These are phyloP conservation scores for Drosophila mettleri DNA, from an alignment of 2,888 invertebrate genomes.

Conservation along the genomic window DNA sequence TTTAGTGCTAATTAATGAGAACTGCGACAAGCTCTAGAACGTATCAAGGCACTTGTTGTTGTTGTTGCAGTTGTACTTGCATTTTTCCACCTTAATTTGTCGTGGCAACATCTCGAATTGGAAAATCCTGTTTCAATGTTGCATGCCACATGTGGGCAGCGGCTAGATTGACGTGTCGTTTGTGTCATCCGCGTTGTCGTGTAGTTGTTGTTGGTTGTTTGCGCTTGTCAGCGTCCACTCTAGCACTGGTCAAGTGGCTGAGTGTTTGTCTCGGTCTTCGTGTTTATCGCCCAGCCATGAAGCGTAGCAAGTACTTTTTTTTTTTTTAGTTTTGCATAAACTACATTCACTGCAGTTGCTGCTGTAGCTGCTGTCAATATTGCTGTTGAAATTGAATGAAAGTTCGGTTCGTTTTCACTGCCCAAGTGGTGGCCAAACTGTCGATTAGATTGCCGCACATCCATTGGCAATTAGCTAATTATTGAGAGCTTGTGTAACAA, in stretches of 20 bases:
- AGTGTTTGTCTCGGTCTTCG: conserved; percentile 42
- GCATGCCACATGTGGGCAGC: conserved; percentile 74
- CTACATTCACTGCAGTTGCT: conserved; percentile 38
- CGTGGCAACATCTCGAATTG: conserved; percentile 68
- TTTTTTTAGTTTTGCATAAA: conserved; percentile 57
- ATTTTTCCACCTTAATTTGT: conserved; percentile 76
- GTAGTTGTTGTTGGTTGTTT: conserved; percentile 29
- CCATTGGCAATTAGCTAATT: conserved; percentile 59
- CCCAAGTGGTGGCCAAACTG: conserved; percentile 57
- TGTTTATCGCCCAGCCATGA: conserved; percentile 44
- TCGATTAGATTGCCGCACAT: conserved; percentile 63
- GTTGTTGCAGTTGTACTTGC: conserved; percentile 50
- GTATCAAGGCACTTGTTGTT: conserved; percentile 20
- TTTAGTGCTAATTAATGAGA: conserved; percentile 76
- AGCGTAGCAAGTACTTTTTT: conserved; percentile 49
- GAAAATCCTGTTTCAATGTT: conserved; percentile 71
- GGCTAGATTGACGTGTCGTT: conserved; percentile 75
- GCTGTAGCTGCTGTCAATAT: conserved; percentile 44
- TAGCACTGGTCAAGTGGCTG: conserved; percentile 57
- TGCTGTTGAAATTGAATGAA: conserved; percentile 63
- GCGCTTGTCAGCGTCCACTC: conserved; percentile 50
- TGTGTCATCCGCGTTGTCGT: conserved; percentile 66
- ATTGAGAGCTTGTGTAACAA: conserved; percentile 35
- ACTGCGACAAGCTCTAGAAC: conserved; percentile 64
- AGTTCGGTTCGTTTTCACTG: conserved; percentile 70